These are phyloP conservation scores for Machimus atricapillus DNA, from an alignment of 2,888 invertebrate genomes.

Conservation along the genomic window DNA sequence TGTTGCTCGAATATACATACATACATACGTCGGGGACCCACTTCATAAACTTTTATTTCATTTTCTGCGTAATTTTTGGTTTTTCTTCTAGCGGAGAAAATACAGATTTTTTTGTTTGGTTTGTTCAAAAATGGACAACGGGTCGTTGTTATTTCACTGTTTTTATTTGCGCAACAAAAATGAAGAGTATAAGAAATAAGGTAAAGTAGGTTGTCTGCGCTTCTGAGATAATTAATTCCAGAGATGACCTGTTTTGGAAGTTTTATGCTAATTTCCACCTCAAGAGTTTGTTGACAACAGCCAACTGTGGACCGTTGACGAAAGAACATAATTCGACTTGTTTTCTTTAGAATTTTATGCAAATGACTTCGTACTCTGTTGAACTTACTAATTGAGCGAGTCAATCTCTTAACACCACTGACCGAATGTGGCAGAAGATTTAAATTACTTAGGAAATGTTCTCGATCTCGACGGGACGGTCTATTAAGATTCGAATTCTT, in stretches of 20 bases:
- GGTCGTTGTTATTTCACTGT: background rate
- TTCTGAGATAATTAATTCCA: constrained; percentile 6
- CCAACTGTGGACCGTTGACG: background rate
- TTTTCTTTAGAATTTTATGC: background rate
- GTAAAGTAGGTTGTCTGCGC: background rate
- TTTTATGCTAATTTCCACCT: constrained; percentile 18
- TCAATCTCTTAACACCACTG: background rate
- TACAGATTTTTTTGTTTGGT: background rate
- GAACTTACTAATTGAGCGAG: background rate
- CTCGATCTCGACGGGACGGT: background rate
- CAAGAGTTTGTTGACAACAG: background rate
- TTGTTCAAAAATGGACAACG: background rate
- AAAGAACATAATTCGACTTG: background rate
- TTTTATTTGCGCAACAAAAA: background rate
- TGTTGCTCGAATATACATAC: background rate
- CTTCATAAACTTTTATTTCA: background rate
- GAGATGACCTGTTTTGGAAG: background rate
- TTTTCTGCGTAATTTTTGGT: background rate
- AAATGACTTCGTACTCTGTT: background rate
- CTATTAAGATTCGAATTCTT: background rate
- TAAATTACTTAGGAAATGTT: background rate
- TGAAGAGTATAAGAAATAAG: background rate
- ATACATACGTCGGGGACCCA: background rate
- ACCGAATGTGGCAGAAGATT: background rate
- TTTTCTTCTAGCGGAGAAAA: background rate